Evolutionary conservation across 2,113 vertebrate species (phyloP), one percentile per base, ranked within the genome.

Genomic region (Abramis brama): DNA sequence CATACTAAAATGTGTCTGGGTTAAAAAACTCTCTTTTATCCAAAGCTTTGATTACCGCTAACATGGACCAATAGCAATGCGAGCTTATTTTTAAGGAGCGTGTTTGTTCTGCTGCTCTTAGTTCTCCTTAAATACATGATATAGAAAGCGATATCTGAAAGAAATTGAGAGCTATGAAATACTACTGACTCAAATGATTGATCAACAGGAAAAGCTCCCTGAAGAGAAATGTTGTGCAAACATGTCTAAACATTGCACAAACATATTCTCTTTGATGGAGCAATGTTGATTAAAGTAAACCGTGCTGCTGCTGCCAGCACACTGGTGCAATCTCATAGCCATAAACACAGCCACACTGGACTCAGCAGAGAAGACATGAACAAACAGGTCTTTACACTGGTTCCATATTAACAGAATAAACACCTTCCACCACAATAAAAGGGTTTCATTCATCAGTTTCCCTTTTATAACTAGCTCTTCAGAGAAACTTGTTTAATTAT

Each of bases 251-350:
- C 12, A 80, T 62, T 64, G 36, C 36, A 64, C 7, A 27, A 43
- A 80, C 23, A 30, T 17, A 45, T 80, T 80, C 25, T 64, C 30
- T 80, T 79, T 79, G n/a, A 80, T 80, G 59, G 39, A 80, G 59
- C 7, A 47, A 47, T 30, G 59, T 64, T 10, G 60, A 64, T 81
- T 66, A 17, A 47, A 8, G 59, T 25, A 47, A 64, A 47, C 78
- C 1, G 2, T 30, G n/a, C 59, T 66, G 78, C 36, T 27, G 78
- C 59, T 81, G 79, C 79, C 59, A 81, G 59, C 39, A 81, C 59
- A 47, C 36, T 80, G 78, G 36, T 27, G 79, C 79, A 81, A 81
- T 80, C 36, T 64, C 59, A 80, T 15, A 50, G 13, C n/a, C 45
- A 76, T 81, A 30, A 81, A 64, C 47, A 66, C 74, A 76, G 47